Percentiles rank a stretch among this genome's conserved stretches.
phyloP scores from a whole-genome alignment of 2,113 vertebrate genomes.

The Arothron firmamentum region DNA sequence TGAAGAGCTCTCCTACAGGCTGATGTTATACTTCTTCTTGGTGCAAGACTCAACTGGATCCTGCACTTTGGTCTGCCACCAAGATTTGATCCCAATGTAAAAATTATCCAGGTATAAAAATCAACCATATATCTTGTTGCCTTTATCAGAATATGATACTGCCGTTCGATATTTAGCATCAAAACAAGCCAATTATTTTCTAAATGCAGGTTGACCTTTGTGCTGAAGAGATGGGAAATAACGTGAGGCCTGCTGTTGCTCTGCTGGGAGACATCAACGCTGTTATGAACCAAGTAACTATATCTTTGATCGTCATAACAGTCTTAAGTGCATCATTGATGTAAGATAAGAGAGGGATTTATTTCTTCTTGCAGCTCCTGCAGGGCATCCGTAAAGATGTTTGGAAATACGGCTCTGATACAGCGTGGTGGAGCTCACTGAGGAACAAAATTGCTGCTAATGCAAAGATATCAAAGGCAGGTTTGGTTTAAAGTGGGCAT shows the following conservation, averaged over 20 bases:
- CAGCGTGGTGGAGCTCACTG: constrained; percentile 86
- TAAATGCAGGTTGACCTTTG: constrained; percentile 85
- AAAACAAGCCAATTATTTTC: not conserved
- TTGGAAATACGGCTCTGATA: constrained; percentile 79
- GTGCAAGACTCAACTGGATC: constrained; percentile 96
- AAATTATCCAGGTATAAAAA: constrained; percentile 85
- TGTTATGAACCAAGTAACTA: constrained; percentile 81
- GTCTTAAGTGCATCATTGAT: not conserved
- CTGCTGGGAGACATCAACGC: constrained; percentile 87
- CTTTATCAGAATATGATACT: not conserved
- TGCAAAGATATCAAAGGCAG: constrained; percentile 81
- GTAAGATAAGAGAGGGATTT: not conserved
- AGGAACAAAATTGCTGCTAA: constrained; percentile 83
- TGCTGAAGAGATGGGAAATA: constrained; percentile 96
- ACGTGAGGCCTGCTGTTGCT: constrained; percentile 81
- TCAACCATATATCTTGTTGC: not conserved
- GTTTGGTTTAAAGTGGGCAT: constrained; percentile 2
- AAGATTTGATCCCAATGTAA: constrained; percentile 83
- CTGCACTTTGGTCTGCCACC: constrained; percentile 94
- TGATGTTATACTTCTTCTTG: constrained; percentile 89
- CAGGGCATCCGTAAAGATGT: constrained; percentile 67
- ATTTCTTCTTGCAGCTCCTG: constrained; percentile 75
- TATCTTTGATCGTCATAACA: not conserved
- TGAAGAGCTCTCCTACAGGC: constrained; percentile 86
- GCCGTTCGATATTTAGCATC: not conserved